phyloP scores from a whole-genome alignment of 2,797 vertebrate genomes.

The Enteromius thamalakanensis region DNA sequence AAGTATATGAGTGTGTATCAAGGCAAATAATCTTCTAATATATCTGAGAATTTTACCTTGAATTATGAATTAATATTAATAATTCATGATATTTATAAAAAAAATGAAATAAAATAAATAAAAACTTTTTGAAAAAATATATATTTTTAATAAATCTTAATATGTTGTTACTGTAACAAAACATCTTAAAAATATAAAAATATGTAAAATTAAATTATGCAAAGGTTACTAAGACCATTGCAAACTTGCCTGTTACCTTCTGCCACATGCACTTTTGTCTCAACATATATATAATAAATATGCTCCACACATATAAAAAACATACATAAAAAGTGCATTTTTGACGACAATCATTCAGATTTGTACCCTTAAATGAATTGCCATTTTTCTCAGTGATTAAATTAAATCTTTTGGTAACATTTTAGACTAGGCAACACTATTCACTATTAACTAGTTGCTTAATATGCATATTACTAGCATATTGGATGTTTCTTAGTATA shows the following conservation, averaged over 20 bases:
- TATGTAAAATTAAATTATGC: background rate
- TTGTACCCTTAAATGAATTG: background rate
- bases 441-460: background rate
- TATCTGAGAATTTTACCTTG: background rate
- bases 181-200: too few relatives aligned
- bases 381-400: background rate
- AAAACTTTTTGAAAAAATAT: background rate
- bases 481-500: background rate
- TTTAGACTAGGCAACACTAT: background rate
- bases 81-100: background rate
- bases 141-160: too few relatives aligned
- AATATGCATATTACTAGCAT: background rate
- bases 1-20: background rate
- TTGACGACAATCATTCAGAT: background rate
- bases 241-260: conserved; percentile 1
- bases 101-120: background rate
- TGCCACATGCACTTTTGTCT: background rate
- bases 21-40: background rate
- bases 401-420: background rate
- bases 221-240: background rate
- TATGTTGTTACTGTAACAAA: too few relatives aligned
- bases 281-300: background rate
- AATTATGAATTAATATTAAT: too few relatives aligned
- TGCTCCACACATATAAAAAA: background rate
- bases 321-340: background rate